Percentiles rank a stretch among this genome's conserved stretches.
Evolutionary conservation across 2,797 vertebrate genomes (phyloP).

Genomic region (Pyrocephalus nanus): DNA sequence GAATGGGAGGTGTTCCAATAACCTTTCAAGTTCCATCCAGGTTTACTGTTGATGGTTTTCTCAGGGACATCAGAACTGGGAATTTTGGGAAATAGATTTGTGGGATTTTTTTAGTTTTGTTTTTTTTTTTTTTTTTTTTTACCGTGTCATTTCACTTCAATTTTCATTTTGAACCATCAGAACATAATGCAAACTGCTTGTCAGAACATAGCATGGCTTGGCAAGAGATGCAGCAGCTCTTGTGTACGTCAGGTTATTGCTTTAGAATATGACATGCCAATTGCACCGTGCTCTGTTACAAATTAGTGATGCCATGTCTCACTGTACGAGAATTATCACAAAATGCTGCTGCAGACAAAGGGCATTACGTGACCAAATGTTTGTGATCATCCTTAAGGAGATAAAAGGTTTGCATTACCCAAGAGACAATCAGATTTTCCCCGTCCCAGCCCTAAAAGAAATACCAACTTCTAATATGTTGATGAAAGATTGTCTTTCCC

Average conservation of each 20-base stretch:
- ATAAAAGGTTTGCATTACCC: not conserved
- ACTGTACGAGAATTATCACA: not conserved
- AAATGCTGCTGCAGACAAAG: not conserved
- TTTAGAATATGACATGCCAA: not conserved
- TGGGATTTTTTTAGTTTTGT: not conserved
- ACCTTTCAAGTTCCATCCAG: not conserved
- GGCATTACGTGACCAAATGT: not conserved
- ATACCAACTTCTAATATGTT: slow-evolving; percentile 35
- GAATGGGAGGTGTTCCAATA: not conserved
- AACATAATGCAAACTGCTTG: not conserved
- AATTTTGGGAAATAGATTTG: not conserved
- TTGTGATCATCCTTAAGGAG: not conserved
- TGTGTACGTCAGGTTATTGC: not conserved
- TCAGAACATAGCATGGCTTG: not conserved
- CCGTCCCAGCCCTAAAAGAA: not conserved
- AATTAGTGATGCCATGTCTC: not conserved
- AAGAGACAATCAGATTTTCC: not conserved
- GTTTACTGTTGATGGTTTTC: not conserved
- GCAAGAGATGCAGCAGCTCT: not conserved
- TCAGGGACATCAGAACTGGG: not conserved
- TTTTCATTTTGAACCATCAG: not conserved
- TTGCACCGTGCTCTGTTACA: not conserved
- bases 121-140: not conserved
- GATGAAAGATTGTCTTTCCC: slow-evolving; percentile 63
- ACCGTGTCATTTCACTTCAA: not conserved